Base-by-base conservation (phyloP, 2,113 vertebrate genomes). In the Eublepharis macularius region DNA sequence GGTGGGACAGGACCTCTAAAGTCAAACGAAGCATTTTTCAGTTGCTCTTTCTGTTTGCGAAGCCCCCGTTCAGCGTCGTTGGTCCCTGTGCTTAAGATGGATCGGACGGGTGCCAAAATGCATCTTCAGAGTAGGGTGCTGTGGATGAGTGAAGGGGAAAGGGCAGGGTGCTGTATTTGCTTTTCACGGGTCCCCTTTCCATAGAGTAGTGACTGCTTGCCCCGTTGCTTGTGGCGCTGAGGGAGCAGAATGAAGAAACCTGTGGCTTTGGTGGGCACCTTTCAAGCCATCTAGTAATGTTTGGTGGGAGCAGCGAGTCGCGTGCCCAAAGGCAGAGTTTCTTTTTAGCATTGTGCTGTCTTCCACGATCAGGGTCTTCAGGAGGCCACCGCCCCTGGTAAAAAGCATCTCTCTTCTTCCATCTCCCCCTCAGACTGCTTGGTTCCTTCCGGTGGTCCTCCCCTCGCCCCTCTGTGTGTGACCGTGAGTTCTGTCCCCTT, bases 161-260 rank as follows among this genome's bases (percentile, higher is more conserved):
- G n/a, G n/a, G 24, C 36, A 78, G 29, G n/a, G 34, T 32, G 70
- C 9, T 9, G 21, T 60, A 16, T 32, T n/a, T 39, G 39, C 10
- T 60, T 72, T 19, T 24, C 12, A 10, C 10, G 8, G 57, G 4
- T 4, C 39, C 11, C 19, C 7, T 60, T 45, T 63, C 13, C 26
- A n/a, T 34, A 49, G 36, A 80, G 32, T 79, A 34, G 13, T 9
- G 14, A n/a, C 49, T n/a, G 2, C 5, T 7, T 9, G 8, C 12
- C 63, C 36, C 76, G n/a, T 65, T 8, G 14, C n/a, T 34, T 54
- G 0, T 63, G 2, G 2, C 66, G 78, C 9, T 12, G 17, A 57
- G 32, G n/a, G 45, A 4, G 6, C 7, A 45, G 76, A 14, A 16
- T 5, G 17, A 1, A 45, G 2, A 0, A 0, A 3, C 1, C 13